Evolutionary conservation across 2,113 vertebrate genomes (phyloP).

Genomic region (Sebastes fasciatus): DNA sequence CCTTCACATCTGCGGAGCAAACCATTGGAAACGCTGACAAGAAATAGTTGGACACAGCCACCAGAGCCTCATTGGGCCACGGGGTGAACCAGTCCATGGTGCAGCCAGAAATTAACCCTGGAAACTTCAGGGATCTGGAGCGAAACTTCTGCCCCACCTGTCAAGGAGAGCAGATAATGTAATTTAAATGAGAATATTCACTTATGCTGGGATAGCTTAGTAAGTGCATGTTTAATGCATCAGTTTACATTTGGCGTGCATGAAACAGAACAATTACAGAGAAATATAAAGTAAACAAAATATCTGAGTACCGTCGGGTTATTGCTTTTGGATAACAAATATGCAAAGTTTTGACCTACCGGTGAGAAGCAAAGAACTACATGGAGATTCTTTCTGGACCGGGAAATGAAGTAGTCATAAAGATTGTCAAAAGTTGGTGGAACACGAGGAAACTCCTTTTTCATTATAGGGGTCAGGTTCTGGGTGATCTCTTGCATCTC

Average conservation of each 20-base stretch:
- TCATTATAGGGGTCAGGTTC: constrained; percentile 86
- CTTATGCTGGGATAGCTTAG: background rate
- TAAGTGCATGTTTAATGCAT: background rate
- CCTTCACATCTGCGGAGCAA: constrained; percentile 85
- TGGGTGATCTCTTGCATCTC: constrained; percentile 87
- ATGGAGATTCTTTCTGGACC: constrained; percentile 85
- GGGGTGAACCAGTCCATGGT: constrained; percentile 89
- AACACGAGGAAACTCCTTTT: constrained; percentile 83
- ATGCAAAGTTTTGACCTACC: constrained; percentile 46
- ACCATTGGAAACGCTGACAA: constrained; percentile 84
- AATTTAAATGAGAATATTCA: background rate
- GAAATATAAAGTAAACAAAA: constrained; percentile 6
- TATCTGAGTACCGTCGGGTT: background rate
- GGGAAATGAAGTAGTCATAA: constrained; percentile 87
- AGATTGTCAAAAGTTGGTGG: constrained; percentile 86
- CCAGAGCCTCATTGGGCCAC: constrained; percentile 88
- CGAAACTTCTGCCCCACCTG: constrained; percentile 88
- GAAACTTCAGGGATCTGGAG: constrained; percentile 85
- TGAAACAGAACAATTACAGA: constrained; percentile 5
- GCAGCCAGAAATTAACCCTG: constrained; percentile 88
- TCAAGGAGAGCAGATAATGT: constrained; percentile 6
- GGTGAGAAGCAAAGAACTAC: constrained; percentile 89
- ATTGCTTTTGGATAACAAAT: background rate
- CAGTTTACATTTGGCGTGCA: background rate
- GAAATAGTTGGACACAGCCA: constrained; percentile 86